phyloP scores from a whole-genome alignment of 2,888 invertebrate genomes.

The Metellina segmentata region DNA sequence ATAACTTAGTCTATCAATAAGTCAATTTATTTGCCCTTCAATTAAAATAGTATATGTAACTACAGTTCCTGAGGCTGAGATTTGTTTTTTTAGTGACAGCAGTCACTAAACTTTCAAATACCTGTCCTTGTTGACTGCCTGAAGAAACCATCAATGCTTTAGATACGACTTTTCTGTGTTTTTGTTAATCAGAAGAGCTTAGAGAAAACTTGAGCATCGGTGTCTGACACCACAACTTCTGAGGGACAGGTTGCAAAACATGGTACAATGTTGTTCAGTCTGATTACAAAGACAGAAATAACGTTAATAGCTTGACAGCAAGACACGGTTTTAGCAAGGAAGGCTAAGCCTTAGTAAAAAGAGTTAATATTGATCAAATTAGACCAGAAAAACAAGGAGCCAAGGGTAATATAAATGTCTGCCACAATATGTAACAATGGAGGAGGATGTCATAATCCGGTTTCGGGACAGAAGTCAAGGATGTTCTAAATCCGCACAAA shows the following conservation, averaged over 20 bases:
- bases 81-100: conserved; percentile 2
- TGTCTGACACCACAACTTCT: conserved; percentile 4
- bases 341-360: background rate
- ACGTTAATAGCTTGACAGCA: background rate
- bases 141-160: conserved; percentile 7
- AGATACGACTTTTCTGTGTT: background rate
- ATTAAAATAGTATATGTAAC: conserved; percentile 29
- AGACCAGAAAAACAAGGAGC: conserved; percentile 8
- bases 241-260: background rate
- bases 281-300: background rate
- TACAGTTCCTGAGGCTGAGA: conserved; percentile 31
- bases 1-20: no score
- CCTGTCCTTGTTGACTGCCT: conserved; percentile 1
- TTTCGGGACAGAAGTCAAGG: background rate
- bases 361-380: background rate
- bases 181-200: background rate
- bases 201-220: background rate
- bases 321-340: background rate
- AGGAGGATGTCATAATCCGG: background rate
- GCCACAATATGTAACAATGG: background rate
- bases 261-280: background rate
- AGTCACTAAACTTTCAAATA: conserved; percentile 11
- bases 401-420: background rate
- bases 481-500: background rate
- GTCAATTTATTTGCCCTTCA: background rate